These are phyloP conservation scores for Leucopsar rothschildi DNA, from an alignment of 2,113 vertebrate genomes.

Conservation along the genomic window DNA sequence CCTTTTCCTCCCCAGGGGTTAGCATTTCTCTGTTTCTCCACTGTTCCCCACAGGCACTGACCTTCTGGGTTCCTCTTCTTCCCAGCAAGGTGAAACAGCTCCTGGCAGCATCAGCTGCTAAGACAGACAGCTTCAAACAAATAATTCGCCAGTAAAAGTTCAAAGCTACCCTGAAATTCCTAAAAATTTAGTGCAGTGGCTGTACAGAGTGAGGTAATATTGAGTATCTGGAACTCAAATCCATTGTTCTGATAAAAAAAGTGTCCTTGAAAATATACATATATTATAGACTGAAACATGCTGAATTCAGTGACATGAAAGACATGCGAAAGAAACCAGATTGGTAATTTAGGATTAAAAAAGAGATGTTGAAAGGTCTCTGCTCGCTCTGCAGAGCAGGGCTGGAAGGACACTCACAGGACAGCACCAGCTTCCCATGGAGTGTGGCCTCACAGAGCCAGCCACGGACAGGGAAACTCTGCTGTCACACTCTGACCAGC, in stretches of 20 bases:
- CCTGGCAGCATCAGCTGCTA: not conserved
- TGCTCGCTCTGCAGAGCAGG: not conserved
- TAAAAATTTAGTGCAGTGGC: not conserved
- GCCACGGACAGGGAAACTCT: fast-evolving
- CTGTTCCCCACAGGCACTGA: slow-evolving; percentile 40
- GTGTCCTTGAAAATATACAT: not conserved
- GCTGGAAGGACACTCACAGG: fast-evolving
- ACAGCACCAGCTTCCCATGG: not conserved
- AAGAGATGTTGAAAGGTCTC: fast-evolving
- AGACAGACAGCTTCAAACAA: slow-evolving; percentile 4
- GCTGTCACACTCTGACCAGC: not conserved
- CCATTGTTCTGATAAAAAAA: not conserved
- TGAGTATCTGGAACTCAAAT: not conserved
- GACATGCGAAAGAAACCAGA: not conserved
- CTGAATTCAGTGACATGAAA: not conserved
- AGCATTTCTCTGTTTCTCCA: not conserved
- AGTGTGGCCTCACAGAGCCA: not conserved
- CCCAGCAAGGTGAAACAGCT: slow-evolving; percentile 36
- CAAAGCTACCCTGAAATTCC: not conserved
- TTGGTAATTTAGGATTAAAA: not conserved
- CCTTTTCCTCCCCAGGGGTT: slow-evolving; percentile 30
- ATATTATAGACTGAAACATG: not conserved
- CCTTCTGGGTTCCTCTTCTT: slow-evolving; percentile 10
- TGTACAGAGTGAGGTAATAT: not conserved
- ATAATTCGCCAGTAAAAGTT: not conserved